Evolutionary conservation across 1,140 invertebrate genomes (phyloP).

Genomic region (Conus ventricosus): DNA sequence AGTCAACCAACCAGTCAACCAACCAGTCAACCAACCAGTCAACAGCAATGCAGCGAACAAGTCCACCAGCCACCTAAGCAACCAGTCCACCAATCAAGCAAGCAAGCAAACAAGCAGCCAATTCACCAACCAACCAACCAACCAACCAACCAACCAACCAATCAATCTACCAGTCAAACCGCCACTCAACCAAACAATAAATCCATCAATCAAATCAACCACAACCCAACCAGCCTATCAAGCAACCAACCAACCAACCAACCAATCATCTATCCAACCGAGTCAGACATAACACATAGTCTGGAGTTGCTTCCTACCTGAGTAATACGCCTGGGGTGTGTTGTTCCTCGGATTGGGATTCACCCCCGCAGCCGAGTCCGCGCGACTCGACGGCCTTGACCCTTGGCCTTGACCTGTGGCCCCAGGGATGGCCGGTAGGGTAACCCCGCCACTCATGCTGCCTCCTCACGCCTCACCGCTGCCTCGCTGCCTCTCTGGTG

Average conservation of each 20-base stretch:
- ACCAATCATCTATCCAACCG: no score
- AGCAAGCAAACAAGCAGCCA: not conserved
- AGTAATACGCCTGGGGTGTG: conserved; percentile 1
- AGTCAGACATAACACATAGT: no score
- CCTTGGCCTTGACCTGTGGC: not conserved
- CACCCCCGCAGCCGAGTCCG: not conserved
- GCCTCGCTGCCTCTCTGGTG: not conserved
- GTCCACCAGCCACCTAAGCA: not conserved
- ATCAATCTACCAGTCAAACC: not conserved
- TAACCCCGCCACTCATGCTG: conserved; percentile 24
- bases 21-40: not conserved
- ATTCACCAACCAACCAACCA: not conserved
- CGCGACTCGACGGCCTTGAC: conserved; percentile 15
- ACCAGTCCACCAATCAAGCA: not conserved
- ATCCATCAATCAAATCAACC: no score
- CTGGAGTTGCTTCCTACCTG: not conserved
- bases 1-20: not conserved
- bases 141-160: not conserved
- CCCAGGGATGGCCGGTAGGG: conserved; percentile 21
- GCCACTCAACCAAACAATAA: not conserved
- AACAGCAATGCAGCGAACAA: not conserved
- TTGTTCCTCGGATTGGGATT: not conserved
- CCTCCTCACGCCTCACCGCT: not conserved
- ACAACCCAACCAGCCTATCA: no score
- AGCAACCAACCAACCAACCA: no score